These are phyloP conservation scores for Candoia aspera DNA, from an alignment of 2,113 vertebrate species.

Conservation along the genomic window DNA sequence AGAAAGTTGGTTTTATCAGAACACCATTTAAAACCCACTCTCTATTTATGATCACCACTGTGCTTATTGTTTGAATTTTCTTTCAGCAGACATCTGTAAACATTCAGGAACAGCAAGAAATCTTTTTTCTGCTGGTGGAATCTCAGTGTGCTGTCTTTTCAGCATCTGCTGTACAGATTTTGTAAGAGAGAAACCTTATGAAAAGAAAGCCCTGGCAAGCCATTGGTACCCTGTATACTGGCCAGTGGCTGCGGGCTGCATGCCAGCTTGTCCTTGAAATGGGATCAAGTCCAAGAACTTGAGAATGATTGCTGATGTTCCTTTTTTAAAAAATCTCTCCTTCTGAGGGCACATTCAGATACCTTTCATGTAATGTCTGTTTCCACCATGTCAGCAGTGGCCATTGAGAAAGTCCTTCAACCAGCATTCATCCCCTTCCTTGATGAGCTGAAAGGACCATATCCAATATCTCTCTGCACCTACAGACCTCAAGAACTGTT, in stretches of 20 bases:
- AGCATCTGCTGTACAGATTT: neutral
- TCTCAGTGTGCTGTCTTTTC: slow-evolving; percentile 22
- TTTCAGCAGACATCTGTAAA: slow-evolving; percentile 34
- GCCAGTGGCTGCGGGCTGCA: neutral
- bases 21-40: neutral
- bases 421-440: too few species aligned
- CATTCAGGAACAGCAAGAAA: neutral
- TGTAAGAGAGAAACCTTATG: slow-evolving; percentile 12
- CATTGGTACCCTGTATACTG: neutral
- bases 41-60: neutral
- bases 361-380: neutral
- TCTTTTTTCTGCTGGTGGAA: neutral
- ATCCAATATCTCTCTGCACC: neutral
- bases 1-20: neutral
- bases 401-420: neutral
- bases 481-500: neutral
- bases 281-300: neutral
- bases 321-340: neutral
- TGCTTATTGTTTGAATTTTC: slow-evolving; percentile 8
- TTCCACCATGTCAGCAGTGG: neutral
- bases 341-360: neutral
- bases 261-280: neutral
- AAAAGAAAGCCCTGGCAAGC: neutral
- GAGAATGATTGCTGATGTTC: neutral
- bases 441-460: neutral